Base-by-base conservation (phyloP, 2,113 vertebrate genomes). In the Amazona vittata region DNA sequence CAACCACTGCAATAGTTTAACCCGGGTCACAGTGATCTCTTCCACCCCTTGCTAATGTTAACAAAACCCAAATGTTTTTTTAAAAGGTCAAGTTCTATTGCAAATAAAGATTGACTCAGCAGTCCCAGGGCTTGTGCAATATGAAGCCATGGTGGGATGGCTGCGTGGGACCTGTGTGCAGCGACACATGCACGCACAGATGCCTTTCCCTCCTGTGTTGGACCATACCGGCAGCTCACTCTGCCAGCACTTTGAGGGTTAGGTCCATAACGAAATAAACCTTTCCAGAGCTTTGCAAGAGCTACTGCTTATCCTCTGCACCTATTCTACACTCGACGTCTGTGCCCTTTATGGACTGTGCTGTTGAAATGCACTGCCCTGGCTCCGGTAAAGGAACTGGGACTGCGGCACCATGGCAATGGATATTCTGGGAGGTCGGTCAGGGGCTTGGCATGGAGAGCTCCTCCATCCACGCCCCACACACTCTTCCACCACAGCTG, bases 371-470 rank as follows among this genome's bases (percentile, higher is more conserved):
- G 8, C 18, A 1, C 4, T 7, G 44, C 18, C 20, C 83, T 41
- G 33, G 71, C 50, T 53, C 49, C 1, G 0, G 26, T 4, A 13
- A 52, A 77, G 79, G 53, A 81, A 28, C 33, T 9, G 39, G 37
- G 47, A 43, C 20, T 0, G 1, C 1, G 0, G n/a, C 1, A 21
- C 15, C 46, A 41, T 1, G 0, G 13, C 4, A 16, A 15, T 14
- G 76, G n/a, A 8, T 18, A 11, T 9, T 53, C 44, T 53, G 67
- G 62, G 74, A 93, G 86, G 35, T 50, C 1, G 0, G 53, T 11
- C 75, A 83, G 35, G 50, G 52, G 29, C 24, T 77, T 67, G 63
- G 93, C 93, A 47, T 0, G 4, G 64, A 81, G 12, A 79, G 13
- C 46, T 33, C 10, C 22, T 37, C 46, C 4, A 1, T 26, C 75